These are phyloP conservation scores for Blastomussa wellsi DNA, from an alignment of 92 coral and sea anemone genomes.

Conservation along the genomic window DNA sequence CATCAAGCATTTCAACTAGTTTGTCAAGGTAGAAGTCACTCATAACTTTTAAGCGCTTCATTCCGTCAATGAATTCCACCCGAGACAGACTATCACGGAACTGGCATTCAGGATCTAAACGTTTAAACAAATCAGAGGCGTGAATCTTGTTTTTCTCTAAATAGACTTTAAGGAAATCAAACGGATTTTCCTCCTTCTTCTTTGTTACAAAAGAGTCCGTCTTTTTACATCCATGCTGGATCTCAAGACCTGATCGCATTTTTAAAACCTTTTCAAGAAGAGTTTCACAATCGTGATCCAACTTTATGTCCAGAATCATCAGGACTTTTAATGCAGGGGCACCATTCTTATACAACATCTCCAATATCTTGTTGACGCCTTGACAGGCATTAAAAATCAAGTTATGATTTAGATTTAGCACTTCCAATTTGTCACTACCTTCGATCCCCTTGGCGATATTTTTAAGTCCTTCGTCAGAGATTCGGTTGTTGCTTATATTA, in stretches of 20 bases:
- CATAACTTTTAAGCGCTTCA: constrained; percentile 77
- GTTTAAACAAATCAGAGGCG: constrained; percentile 81
- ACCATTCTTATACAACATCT: constrained; percentile 49
- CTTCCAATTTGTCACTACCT: constrained; percentile 60
- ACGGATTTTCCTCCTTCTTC: constrained; percentile 68
- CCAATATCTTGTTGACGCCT: constrained; percentile 58
- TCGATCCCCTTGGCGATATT: constrained; percentile 70
- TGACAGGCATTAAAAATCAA: constrained; percentile 53
- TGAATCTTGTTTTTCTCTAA: constrained; percentile 71
- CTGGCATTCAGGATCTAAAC: constrained; percentile 62
- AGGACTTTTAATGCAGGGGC: constrained; percentile 42
- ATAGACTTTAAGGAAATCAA: constrained; percentile 73
- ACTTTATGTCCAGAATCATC: constrained; percentile 57
- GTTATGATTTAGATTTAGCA: constrained; percentile 70
- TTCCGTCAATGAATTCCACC: constrained; percentile 73
- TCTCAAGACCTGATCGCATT: constrained; percentile 48
- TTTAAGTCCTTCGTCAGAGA: constrained; percentile 68
- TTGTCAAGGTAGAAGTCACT: constrained; percentile 67
- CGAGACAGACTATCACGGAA: constrained; percentile 79
- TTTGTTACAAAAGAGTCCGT: constrained; percentile 66
- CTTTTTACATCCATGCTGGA: constrained; percentile 80
- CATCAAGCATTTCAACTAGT: constrained; percentile 71
- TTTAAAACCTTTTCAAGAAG: constrained; percentile 51
- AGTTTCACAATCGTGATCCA: constrained; percentile 52
- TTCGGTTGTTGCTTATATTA: constrained; percentile 70